A percentile compares a stretch with the other conserved stretches of the same genome.
Conservation (phyloP, 1,140 invertebrate genomes). For the Pachyrhynchus sulphureomaculatus region DNA sequence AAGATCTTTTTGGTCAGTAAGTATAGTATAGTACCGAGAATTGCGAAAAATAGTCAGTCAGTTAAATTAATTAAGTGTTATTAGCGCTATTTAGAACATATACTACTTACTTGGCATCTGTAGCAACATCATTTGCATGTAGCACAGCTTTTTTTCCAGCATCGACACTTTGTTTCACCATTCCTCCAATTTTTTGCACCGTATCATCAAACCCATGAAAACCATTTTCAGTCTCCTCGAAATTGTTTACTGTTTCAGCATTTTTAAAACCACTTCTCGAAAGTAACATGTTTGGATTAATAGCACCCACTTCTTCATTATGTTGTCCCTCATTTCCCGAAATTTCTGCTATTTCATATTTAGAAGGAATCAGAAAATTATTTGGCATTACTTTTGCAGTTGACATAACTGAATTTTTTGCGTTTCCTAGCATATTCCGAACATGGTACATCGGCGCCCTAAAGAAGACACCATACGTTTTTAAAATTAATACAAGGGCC, state of each 20-base stretch:
- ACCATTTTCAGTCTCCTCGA: conserved; percentile 15
- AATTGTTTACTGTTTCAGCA: background rate
- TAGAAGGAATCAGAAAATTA: conserved; percentile 44
- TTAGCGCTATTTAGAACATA: too few relatives aligned
- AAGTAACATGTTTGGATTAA: conserved; percentile 19
- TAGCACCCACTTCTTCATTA: conserved; percentile 5
- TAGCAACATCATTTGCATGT: conserved; percentile 17
- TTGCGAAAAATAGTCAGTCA: too few relatives aligned
- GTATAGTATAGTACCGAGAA: too few relatives aligned
- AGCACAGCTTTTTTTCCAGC: conserved; percentile 15
- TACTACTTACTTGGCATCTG: conserved; percentile 22
- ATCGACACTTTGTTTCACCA: conserved; percentile 19
- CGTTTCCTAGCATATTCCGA: conserved; percentile 42
- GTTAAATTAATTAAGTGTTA: too few relatives aligned
- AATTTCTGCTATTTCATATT: conserved; percentile 40
- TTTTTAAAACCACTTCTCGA: conserved; percentile 1
- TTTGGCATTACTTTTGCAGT: conserved; percentile 43
- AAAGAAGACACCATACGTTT: too few relatives aligned
- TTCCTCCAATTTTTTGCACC: conserved; percentile 24
- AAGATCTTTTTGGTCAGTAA: too few relatives aligned
- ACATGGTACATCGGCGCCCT: conserved; percentile 45
- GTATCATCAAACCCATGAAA: conserved; percentile 15
- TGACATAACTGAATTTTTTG: conserved; percentile 42
- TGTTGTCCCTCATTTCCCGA: background rate
- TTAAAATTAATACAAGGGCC: too few relatives aligned